Evolutionary conservation across 2,113 vertebrate genomes (phyloP).

Genomic region (Verasper variegatus): DNA sequence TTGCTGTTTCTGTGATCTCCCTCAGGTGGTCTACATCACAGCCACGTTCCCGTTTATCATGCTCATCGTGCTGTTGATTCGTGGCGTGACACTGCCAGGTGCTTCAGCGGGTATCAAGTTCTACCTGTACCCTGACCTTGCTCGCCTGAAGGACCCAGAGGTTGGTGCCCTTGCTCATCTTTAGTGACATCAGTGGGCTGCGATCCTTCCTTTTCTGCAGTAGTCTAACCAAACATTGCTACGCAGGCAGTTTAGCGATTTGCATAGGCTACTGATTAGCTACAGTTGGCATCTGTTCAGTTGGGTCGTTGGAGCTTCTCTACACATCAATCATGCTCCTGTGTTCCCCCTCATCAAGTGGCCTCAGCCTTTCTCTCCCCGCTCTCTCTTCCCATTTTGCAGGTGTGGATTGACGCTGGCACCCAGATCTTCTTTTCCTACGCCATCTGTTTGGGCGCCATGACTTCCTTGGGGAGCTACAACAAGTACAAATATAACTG

Average conservation of each 20-base stretch:
- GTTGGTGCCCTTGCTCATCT: slow-evolving; percentile 78
- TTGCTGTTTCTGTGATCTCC: neutral
- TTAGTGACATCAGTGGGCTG: neutral
- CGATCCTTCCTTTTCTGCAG: no score
- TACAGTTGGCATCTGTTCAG: neutral
- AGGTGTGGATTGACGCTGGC: slow-evolving; percentile 99
- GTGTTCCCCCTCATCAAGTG: slow-evolving; percentile 20
- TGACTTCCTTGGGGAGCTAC: slow-evolving; percentile 99
- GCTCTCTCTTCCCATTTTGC: neutral
- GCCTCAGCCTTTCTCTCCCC: slow-evolving; percentile 71
- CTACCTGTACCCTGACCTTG: slow-evolving; percentile 95
- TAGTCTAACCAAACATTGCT: neutral
- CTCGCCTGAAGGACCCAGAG: slow-evolving; percentile 93
- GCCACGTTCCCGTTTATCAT: slow-evolving; percentile 97
- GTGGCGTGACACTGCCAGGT: slow-evolving; percentile 95
- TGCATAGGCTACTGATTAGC: no score
- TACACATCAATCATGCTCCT: neutral
- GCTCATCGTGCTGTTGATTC: slow-evolving; percentile 94
- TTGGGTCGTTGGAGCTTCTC: neutral
- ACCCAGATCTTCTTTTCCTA: slow-evolving; percentile 99
- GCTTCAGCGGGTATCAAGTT: slow-evolving; percentile 95
- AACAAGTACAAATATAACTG: slow-evolving; percentile 99
- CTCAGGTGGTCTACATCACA: slow-evolving; percentile 92
- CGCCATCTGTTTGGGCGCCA: slow-evolving; percentile 98
- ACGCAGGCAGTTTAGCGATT: no score